A percentile compares a stretch with the other conserved stretches of the same genome.
phyloP scores from a whole-genome alignment of 2,888 invertebrate genomes.

The Dynastes hyllus region DNA sequence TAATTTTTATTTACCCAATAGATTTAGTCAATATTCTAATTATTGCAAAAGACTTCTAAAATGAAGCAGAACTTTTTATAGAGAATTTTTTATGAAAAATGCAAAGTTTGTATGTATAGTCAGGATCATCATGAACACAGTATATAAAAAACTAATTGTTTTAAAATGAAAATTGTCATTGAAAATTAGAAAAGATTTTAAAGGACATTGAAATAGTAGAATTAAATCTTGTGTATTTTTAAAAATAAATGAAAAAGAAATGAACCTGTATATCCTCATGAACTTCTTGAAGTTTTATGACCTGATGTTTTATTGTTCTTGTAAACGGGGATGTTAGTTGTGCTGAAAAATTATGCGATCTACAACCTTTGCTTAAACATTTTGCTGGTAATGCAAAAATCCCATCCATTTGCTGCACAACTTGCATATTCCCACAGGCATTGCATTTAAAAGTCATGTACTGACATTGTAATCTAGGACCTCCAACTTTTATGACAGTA shows the following conservation, averaged over 20 bases:
- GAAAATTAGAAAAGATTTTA: too few relatives aligned
- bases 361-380: conserved; percentile 75
- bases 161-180: too few relatives aligned
- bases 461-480: conserved; percentile 81
- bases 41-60: too few relatives aligned
- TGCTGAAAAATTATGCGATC: conserved; percentile 77
- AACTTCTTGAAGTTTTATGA: conserved; percentile 87
- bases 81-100: too few relatives aligned
- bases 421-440: conserved; percentile 79
- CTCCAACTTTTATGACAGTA: conserved; percentile 87
- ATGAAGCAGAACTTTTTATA: too few relatives aligned
- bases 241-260: conserved; percentile 28
- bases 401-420: conserved; percentile 78
- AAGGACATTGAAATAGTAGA: too few relatives aligned
- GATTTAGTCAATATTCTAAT: too few relatives aligned
- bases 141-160: too few relatives aligned
- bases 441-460: conserved; percentile 87
- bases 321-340: conserved; percentile 80
- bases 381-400: conserved; percentile 76
- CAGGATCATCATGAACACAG: too few relatives aligned
- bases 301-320: conserved; percentile 85
- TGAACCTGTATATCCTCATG: conserved; percentile 78
- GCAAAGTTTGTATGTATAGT: too few relatives aligned
- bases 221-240: too few relatives aligned
- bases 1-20: too few relatives aligned